Evolutionary conservation across 2,797 vertebrate species (phyloP), one percentile per base, ranked within the genome.

Genomic region (Benthosema pterotum): DNA sequence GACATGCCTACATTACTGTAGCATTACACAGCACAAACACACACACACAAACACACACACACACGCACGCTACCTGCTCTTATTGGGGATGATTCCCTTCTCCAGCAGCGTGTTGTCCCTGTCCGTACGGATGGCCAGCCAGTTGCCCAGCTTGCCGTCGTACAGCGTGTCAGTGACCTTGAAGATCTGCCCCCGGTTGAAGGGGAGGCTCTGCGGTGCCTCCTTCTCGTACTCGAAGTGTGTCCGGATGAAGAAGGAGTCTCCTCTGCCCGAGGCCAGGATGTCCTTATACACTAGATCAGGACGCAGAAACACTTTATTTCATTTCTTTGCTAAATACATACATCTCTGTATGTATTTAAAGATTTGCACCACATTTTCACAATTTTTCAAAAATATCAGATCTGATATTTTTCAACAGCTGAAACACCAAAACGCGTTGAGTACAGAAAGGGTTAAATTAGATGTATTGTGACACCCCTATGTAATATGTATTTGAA

Each of bases 181-280:
- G 75, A 99, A 97, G 75, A 99, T 91, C 69, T 99, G 94, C 0
- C 97, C 97, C 69, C 95, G 89, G 74, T 88, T 86, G 80, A 99
- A 98, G 1, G 93, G 87, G 68, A 99, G 91, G 75, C 97, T 95
- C 87, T 98, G 97, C 0, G 94, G 92, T 4, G 88, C 83, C 74
- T 99, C 97, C 80, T 96, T 98, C 69, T 99, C 97, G 61, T 94
- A 97, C 50, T 99, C 97, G 76, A 99, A 99, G 86, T 99, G 97
- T 45, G 95, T 98, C 75, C 97, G 92, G 85, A 99, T 96, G 83
- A 96, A 99, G 88, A 99, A 99, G 0, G 95, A 97, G 84, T 99
- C 97, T 0, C 97, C 97, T 87, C 97, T 88, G 60, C 96, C 97
- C 16, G 97, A 99, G 0, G 86, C 94, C 83, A 98, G 86, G 63